Conservation (phyloP, 2,113 vertebrate species). For the Xiphias gladius region DNA sequence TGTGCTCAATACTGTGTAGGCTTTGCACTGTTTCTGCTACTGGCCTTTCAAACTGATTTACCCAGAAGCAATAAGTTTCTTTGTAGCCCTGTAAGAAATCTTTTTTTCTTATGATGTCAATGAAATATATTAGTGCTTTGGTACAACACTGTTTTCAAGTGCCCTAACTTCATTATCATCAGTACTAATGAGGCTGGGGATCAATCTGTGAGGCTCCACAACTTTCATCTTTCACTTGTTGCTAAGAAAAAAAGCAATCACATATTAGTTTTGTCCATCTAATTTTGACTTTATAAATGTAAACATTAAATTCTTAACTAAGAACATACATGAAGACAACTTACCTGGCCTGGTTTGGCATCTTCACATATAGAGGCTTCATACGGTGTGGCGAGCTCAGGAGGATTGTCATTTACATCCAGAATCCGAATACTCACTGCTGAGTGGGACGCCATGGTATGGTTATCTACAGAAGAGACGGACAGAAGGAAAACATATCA, state of each 20-base stretch:
- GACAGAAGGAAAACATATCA: constrained; percentile 19
- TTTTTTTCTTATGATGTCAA: not conserved
- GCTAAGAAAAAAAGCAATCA: not conserved
- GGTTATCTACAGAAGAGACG: constrained; percentile 88
- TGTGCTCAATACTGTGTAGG: not conserved
- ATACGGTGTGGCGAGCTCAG: constrained; percentile 93
- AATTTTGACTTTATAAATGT: not conserved
- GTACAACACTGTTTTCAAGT: not conserved
- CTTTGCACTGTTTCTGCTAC: not conserved
- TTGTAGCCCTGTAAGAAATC: not conserved
- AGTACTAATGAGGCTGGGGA: not conserved
- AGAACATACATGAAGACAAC: not conserved
- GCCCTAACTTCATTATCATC: not conserved
- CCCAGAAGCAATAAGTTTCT: not conserved
- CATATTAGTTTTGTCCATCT: not conserved
- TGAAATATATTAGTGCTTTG: not conserved
- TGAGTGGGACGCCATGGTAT: constrained; percentile 89
- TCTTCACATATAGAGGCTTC: constrained; percentile 96
- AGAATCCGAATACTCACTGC: constrained; percentile 94
- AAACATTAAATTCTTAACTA: not conserved
- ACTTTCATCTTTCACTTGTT: not conserved
- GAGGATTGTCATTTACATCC: constrained; percentile 98
- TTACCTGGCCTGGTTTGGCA: constrained; percentile 95
- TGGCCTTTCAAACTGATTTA: constrained; percentile 3
- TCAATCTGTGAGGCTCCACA: not conserved